phyloP scores from a whole-genome alignment of 2,888 invertebrate genomes.

The Ctenicera cuprea region DNA sequence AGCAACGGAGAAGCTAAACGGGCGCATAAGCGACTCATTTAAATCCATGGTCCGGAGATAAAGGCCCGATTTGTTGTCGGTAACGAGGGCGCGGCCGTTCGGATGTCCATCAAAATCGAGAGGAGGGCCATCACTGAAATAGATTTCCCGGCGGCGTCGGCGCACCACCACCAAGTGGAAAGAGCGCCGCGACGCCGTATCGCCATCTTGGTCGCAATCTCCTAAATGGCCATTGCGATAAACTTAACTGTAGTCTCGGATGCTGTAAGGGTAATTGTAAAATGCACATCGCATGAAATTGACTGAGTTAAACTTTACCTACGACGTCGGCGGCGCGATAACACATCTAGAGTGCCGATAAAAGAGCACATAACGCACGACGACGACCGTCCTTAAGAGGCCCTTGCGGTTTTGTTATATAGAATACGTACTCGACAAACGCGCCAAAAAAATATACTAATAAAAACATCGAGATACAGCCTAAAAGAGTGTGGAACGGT shows the following conservation, averaged over 20 bases:
- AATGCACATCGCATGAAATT: constrained; percentile 66
- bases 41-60: constrained; percentile 59
- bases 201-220: constrained; percentile 72
- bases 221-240: constrained; percentile 72
- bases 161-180: constrained; percentile 55
- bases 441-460: constrained; percentile 37
- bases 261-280: constrained; percentile 64
- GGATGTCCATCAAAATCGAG: constrained; percentile 74
- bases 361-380: constrained; percentile 44
- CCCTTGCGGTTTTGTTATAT: constrained; percentile 53
- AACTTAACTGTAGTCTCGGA: constrained; percentile 66
- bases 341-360: constrained; percentile 49
- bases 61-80: constrained; percentile 55
- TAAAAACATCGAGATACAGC: constrained; percentile 34
- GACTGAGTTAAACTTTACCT: constrained; percentile 59
- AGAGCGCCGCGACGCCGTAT: constrained; percentile 65
- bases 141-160: constrained; percentile 66
- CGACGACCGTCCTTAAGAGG: constrained; percentile 50
- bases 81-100: constrained; percentile 70
- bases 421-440: constrained; percentile 29
- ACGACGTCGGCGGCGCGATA: constrained; percentile 47
- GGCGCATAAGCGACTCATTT: constrained; percentile 57
- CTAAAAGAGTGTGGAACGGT: constrained; percentile 27
- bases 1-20: constrained; percentile 51
- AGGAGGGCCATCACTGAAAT: constrained; percentile 71